A percentile compares a stretch with the other conserved stretches of the same genome.
These are phyloP conservation scores for Pseudopleuronectes americanus DNA, from an alignment of 2,797 vertebrate genomes.

Conservation along the genomic window DNA sequence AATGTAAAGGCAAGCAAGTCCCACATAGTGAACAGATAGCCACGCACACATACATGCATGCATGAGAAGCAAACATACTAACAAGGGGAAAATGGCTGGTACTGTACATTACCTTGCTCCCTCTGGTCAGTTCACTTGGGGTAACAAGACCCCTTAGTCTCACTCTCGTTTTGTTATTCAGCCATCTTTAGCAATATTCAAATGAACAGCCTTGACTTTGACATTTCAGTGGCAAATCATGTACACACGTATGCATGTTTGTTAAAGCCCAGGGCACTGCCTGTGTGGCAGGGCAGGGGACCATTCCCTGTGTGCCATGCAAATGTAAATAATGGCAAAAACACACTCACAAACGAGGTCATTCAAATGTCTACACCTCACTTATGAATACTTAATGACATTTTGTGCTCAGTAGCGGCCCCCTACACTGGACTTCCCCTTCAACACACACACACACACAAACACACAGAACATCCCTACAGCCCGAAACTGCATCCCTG, in stretches of 20 bases:
- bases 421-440: slow-evolving; percentile 57
- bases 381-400: slow-evolving; percentile 86
- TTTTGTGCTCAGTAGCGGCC: slow-evolving; percentile 67
- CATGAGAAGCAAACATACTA: slow-evolving; percentile 41
- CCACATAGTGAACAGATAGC: slow-evolving; percentile 29
- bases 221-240: slow-evolving; percentile 79
- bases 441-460: slow-evolving; percentile 22
- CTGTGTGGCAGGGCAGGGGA: slow-evolving; percentile 71
- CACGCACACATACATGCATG: slow-evolving; percentile 16
- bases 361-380: slow-evolving; percentile 80
- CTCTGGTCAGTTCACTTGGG: slow-evolving; percentile 69
- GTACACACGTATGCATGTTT: slow-evolving; percentile 73
- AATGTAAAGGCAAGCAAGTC: slow-evolving; percentile 26
- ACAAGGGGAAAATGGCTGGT: slow-evolving; percentile 59
- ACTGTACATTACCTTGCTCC: slow-evolving; percentile 65
- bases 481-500: slow-evolving; percentile 43
- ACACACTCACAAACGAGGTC: slow-evolving; percentile 79
- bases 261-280: slow-evolving; percentile 79
- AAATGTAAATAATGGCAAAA: slow-evolving; percentile 83
- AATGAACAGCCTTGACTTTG: slow-evolving; percentile 86
- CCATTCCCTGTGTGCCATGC: slow-evolving; percentile 76
- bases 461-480: slow-evolving; percentile 7
- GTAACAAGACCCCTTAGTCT: slow-evolving; percentile 68
- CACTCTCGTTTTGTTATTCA: slow-evolving; percentile 76
- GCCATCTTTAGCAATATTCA: slow-evolving; percentile 83